phyloP scores from a whole-genome alignment of 2,888 invertebrate species.

The Epirrhoe tristata region DNA sequence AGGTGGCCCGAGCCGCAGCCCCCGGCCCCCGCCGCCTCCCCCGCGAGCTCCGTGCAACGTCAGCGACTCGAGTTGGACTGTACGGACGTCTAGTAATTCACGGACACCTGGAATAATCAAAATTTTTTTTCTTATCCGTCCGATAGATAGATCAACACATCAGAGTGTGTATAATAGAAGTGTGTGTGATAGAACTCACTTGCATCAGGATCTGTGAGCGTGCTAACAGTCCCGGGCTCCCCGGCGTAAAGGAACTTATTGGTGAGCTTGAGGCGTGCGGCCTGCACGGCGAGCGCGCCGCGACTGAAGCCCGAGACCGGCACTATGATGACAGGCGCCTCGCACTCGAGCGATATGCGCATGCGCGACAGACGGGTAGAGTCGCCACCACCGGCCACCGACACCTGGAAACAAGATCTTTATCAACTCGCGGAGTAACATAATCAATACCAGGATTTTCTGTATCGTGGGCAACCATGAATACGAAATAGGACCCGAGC shows the following conservation, averaged over 20 bases:
- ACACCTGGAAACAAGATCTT: constrained; percentile 41
- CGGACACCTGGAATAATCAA: constrained; percentile 45
- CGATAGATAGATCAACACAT: too few species aligned
- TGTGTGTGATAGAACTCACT: too few species aligned
- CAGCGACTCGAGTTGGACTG: constrained; percentile 90
- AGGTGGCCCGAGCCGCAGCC: constrained; percentile 85
- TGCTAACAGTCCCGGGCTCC: constrained; percentile 82
- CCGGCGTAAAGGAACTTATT: constrained; percentile 90
- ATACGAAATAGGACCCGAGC: too few species aligned
- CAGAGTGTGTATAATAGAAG: too few species aligned
- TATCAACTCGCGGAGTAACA: neutral
- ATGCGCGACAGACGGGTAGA: constrained; percentile 86
- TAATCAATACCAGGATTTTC: too few species aligned
- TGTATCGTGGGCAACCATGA: too few species aligned
- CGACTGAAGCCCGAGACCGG: constrained; percentile 93
- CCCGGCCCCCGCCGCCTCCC: constrained; percentile 76
- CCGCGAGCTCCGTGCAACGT: constrained; percentile 89
- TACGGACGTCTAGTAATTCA: constrained; percentile 90
- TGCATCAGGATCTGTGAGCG: constrained; percentile 63
- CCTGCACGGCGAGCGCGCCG: constrained; percentile 91
- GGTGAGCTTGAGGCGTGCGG: constrained; percentile 91
- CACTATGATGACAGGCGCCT: constrained; percentile 92
- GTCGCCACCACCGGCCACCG: constrained; percentile 50
- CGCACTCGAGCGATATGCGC: constrained; percentile 81
- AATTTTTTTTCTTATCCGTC: too few species aligned